These are phyloP conservation scores for Drosophila subquinaria DNA, from an alignment of 2,888 invertebrate genomes.

Conservation along the genomic window DNA sequence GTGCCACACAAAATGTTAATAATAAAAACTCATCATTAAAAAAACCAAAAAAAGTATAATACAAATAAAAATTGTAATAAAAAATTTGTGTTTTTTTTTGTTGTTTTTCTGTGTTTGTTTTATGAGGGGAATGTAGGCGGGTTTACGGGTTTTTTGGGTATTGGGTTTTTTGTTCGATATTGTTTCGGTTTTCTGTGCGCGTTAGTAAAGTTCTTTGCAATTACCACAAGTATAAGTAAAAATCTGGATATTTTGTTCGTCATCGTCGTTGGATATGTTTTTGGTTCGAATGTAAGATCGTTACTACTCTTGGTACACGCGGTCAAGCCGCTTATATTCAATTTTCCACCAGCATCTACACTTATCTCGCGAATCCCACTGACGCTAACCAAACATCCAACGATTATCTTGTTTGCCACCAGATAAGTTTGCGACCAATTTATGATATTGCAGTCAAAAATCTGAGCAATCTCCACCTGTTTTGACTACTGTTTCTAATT, in stretches of 20 bases:
- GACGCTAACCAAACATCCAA: constrained; percentile 63
- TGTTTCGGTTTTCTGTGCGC: constrained; percentile 22
- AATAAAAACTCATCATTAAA: constrained; percentile 66
- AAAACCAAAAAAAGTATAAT: constrained; percentile 39
- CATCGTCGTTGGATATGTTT: constrained; percentile 78
- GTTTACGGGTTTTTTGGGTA: constrained; percentile 27
- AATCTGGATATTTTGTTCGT: constrained; percentile 83
- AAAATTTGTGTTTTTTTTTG: constrained; percentile 6
- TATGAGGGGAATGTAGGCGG: constrained; percentile 24
- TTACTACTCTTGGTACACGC: constrained; percentile 76
- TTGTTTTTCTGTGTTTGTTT: constrained; percentile 13
- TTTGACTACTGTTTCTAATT: constrained; percentile 34
- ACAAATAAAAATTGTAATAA: constrained; percentile 26
- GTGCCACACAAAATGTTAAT: constrained; percentile 64
- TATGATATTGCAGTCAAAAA: constrained; percentile 77
- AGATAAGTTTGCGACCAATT: constrained; percentile 71
- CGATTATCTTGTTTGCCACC: constrained; percentile 51
- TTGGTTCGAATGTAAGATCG: constrained; percentile 83
- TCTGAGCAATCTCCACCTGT: constrained; percentile 29
- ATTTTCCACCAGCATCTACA: constrained; percentile 41
- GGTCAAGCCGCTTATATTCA: constrained; percentile 79
- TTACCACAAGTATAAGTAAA: constrained; percentile 84
- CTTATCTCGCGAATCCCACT: constrained; percentile 55
- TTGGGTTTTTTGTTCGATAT: constrained; percentile 7
- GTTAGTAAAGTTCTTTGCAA: constrained; percentile 52